phyloP scores from a whole-genome alignment of 2,888 invertebrate species.

The Mycalesis mineus region DNA sequence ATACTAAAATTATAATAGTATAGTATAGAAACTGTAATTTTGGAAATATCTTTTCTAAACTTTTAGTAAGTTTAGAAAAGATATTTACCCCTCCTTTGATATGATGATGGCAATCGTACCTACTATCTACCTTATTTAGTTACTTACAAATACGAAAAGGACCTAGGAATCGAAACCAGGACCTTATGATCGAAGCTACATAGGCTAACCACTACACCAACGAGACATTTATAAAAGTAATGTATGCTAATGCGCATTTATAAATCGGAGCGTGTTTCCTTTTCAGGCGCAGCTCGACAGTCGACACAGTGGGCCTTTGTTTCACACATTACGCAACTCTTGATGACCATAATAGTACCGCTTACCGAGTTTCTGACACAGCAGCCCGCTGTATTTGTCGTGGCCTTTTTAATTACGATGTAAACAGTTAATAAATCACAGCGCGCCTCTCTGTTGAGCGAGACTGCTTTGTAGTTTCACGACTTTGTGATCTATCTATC shows the following conservation, averaged over 20 bases:
- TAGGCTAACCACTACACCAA: too few relatives aligned
- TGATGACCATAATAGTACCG: constrained; percentile 37
- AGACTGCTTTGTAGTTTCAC: not conserved
- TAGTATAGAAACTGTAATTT: too few relatives aligned
- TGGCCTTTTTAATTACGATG: constrained; percentile 10
- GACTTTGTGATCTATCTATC: too few relatives aligned
- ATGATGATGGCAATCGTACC: too few relatives aligned
- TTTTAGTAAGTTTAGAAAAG: too few relatives aligned
- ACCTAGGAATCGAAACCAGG: too few relatives aligned
- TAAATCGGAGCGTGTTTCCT: constrained; percentile 32
- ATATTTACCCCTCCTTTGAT: too few relatives aligned
- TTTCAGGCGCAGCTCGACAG: constrained; percentile 28
- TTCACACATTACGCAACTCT: constrained; percentile 36
- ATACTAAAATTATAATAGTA: too few relatives aligned
- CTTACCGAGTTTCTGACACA: constrained; percentile 16
- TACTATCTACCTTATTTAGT: too few relatives aligned
- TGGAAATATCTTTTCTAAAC: too few relatives aligned
- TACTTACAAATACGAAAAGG: too few relatives aligned
- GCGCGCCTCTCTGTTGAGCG: not conserved
- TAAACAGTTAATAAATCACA: constrained; percentile 14
- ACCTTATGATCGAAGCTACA: too few relatives aligned
- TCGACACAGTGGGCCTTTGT: constrained; percentile 26
- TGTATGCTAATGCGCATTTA: constrained; percentile 16
- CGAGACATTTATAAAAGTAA: not conserved
- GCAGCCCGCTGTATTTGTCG: constrained; percentile 5